phyloP scores from a whole-genome alignment of 1,140 invertebrate species.

The Proctacanthus coquilletti region DNA sequence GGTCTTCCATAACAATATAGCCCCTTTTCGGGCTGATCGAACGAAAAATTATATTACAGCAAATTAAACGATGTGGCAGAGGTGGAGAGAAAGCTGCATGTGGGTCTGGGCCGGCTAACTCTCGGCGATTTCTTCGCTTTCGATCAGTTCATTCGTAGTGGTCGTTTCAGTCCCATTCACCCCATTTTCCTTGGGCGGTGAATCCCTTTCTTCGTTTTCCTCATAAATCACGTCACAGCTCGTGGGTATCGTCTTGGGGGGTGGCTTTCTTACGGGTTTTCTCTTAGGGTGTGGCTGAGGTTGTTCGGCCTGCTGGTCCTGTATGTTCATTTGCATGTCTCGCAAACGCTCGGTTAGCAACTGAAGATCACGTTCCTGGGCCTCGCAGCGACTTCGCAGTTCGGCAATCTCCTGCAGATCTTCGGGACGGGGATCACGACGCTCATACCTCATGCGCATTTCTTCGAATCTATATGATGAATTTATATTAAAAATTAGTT shows the following conservation, averaged over 20 bases:
- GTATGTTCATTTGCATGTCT: slow-evolving; percentile 26
- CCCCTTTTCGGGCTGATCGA: no score
- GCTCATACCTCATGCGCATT: slow-evolving; percentile 35
- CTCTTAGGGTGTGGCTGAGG: slow-evolving; percentile 7
- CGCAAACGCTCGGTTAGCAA: slow-evolving; percentile 33
- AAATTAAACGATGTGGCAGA: no score
- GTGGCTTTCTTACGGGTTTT: slow-evolving; percentile 18
- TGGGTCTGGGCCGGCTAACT: no score
- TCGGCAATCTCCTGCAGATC: slow-evolving; percentile 36
- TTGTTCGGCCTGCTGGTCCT: slow-evolving; percentile 15
- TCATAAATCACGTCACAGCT: slow-evolving; percentile 30
- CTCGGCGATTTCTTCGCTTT: no score
- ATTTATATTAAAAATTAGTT: background rate
- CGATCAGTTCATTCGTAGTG: no score
- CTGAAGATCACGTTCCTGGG: slow-evolving; percentile 37
- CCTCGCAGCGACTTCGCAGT: slow-evolving; percentile 33
- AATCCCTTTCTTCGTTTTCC: slow-evolving; percentile 25
- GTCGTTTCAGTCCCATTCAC: no score
- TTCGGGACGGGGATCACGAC: slow-evolving; percentile 34
- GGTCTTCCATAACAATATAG: no score
- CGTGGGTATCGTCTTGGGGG: slow-evolving; percentile 24
- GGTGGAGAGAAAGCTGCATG: no score
- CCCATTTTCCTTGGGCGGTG: slow-evolving; percentile 13
- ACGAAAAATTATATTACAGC: no score
- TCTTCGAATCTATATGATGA: slow-evolving; percentile 32